Percentiles rank a stretch among this genome's conserved stretches.
phyloP scores from a whole-genome alignment of 1,140 invertebrate species.

The Drosophila cardini region DNA sequence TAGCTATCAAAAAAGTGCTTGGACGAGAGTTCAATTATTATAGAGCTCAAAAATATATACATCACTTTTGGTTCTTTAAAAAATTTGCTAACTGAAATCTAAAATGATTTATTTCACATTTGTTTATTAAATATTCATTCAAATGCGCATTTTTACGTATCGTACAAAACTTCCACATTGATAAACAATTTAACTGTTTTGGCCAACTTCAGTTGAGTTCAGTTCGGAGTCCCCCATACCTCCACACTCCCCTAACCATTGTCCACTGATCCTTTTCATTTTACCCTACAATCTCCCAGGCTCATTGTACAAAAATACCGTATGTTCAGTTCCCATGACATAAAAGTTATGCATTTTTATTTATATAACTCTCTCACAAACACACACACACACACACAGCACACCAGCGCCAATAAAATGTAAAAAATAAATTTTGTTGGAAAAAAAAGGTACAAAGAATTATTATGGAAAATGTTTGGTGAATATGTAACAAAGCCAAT shows the following conservation, averaged over 20 bases:
- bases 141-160: constrained; percentile 36
- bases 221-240: not conserved
- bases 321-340: constrained; percentile 73
- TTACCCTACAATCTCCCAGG: constrained; percentile 7
- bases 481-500: constrained; percentile 67
- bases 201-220: constrained; percentile 23
- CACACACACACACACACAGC: constrained; percentile 7
- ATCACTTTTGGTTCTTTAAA: not conserved
- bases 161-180: constrained; percentile 44
- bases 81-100: constrained; percentile 21
- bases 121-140: constrained; percentile 46
- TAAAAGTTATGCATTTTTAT: constrained; percentile 74
- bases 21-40: not conserved
- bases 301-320: constrained; percentile 43
- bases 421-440: constrained; percentile 29
- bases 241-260: not conserved
- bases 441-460: constrained; percentile 55
- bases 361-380: constrained; percentile 33
- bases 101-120: constrained; percentile 39
- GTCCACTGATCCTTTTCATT: constrained; percentile 23
- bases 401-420: constrained; percentile 1
- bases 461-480: constrained; percentile 64
- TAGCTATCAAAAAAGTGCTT: too few species aligned
- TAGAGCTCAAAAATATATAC: not conserved
- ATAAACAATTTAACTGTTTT: constrained; percentile 49